A percentile compares a stretch with the other conserved stretches of the same genome.
Conservation (phyloP, 1,140 invertebrate genomes). For the Nasonia giraulti region DNA sequence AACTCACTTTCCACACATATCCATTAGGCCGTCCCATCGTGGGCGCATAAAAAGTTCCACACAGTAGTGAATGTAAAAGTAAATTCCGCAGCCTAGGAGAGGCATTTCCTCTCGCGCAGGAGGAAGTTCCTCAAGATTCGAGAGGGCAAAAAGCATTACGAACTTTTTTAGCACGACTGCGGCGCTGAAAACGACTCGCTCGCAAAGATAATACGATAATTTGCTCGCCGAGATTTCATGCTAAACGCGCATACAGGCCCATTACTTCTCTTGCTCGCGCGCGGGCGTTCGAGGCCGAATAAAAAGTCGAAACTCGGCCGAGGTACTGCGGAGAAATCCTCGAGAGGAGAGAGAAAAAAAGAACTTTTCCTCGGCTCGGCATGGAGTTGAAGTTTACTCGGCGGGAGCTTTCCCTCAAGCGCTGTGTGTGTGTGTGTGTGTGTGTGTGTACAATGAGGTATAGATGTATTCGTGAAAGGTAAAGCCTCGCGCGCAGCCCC, state of each 20-base stretch:
- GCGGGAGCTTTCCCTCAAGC: not conserved
- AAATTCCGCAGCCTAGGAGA: no score
- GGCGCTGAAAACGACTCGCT: not conserved
- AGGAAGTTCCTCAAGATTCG: not conserved
- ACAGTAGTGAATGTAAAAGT: no score
- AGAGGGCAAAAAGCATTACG: not conserved
- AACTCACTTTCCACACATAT: not conserved
- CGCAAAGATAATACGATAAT: conserved; percentile 28
- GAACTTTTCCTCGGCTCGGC: not conserved
- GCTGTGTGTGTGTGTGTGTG: not conserved
- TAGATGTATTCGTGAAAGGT: not conserved
- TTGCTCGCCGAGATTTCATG: not conserved
- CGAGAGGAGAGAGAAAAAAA: not conserved
- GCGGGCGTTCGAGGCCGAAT: not conserved
- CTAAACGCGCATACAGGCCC: not conserved
- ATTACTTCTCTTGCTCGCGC: not conserved
- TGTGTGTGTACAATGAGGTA: not conserved
- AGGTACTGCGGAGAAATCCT: not conserved
- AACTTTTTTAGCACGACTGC: not conserved
- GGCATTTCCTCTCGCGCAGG: no score
- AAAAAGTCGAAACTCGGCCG: conserved; percentile 13
- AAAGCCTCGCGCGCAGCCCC: not conserved
- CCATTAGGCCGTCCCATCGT: not conserved
- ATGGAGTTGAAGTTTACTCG: not conserved
- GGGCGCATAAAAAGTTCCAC: no score